Evolutionary conservation across 2,797 vertebrate genomes (phyloP).

Genomic region (Streptopelia turtur): DNA sequence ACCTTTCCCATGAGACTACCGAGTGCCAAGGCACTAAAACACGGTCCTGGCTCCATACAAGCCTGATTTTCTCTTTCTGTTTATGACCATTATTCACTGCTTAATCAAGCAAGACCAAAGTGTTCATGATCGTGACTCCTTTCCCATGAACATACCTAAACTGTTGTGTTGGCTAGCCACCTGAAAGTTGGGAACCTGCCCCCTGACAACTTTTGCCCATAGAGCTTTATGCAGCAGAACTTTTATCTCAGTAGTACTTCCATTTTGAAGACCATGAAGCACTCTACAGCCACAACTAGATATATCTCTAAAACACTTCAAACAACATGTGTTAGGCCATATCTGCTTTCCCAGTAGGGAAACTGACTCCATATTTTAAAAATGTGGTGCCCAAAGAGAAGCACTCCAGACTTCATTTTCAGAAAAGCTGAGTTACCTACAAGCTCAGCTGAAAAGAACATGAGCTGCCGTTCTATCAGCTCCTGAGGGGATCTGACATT

Average conservation of each 20-base stretch:
- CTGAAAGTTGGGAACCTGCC: background rate
- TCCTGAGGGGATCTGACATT: background rate
- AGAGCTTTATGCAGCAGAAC: background rate
- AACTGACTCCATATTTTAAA: background rate
- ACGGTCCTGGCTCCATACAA: background rate
- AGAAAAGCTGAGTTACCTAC: background rate
- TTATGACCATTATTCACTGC: background rate
- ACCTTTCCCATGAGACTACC: background rate
- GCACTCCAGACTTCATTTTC: background rate
- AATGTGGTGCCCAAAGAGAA: background rate
- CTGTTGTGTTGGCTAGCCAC: background rate
- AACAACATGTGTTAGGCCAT: background rate
- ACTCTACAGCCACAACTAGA: background rate
- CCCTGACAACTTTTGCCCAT: background rate
- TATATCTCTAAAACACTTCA: background rate
- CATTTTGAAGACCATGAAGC: background rate
- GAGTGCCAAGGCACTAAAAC: background rate
- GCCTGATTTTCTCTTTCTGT: background rate
- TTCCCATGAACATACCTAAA: background rate
- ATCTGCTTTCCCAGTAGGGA: background rate
- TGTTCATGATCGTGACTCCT: background rate
- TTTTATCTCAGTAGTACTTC: background rate
- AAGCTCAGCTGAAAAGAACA: background rate
- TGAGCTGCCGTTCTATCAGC: accelerated
- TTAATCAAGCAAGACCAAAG: background rate